phyloP scores from a whole-genome alignment of 2,888 invertebrate species.

The Syrista parreyssii region DNA sequence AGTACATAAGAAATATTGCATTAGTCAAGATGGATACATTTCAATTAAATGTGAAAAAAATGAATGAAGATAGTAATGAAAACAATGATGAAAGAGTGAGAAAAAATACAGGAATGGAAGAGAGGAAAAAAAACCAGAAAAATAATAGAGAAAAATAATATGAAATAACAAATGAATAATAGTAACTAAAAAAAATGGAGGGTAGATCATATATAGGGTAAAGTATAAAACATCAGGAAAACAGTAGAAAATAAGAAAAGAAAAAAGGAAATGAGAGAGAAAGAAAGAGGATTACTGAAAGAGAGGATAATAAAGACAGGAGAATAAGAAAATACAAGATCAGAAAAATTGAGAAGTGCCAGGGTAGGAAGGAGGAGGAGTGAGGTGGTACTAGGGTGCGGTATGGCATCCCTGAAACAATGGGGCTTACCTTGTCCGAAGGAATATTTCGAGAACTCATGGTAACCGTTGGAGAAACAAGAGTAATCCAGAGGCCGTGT shows the following conservation, averaged over 20 bases:
- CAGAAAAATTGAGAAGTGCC: not conserved
- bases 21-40: not conserved
- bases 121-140: not conserved
- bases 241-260: conserved; percentile 13
- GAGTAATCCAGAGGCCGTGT: conserved; percentile 54
- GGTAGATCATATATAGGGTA: not conserved
- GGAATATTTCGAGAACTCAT: conserved; percentile 86
- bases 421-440: conserved; percentile 80
- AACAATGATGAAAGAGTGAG: not conserved
- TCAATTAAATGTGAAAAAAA: not conserved
- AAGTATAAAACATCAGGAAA: conserved; percentile 5
- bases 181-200: not conserved
- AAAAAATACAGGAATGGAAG: not conserved
- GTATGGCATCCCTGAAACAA: not conserved
- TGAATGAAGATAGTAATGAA: not conserved
- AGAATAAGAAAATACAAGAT: not conserved
- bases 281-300: not conserved
- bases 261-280: conserved; percentile 8
- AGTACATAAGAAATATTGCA: not conserved
- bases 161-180: not conserved
- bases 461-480: conserved; percentile 55
- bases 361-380: not conserved
- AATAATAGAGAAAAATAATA: not conserved
- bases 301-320: not conserved
- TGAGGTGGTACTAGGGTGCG: conserved; percentile 4